Percentiles rank a stretch among this genome's conserved stretches.
Evolutionary conservation across 2,113 vertebrate genomes (phyloP).

Genomic region (Euleptes europaea): DNA sequence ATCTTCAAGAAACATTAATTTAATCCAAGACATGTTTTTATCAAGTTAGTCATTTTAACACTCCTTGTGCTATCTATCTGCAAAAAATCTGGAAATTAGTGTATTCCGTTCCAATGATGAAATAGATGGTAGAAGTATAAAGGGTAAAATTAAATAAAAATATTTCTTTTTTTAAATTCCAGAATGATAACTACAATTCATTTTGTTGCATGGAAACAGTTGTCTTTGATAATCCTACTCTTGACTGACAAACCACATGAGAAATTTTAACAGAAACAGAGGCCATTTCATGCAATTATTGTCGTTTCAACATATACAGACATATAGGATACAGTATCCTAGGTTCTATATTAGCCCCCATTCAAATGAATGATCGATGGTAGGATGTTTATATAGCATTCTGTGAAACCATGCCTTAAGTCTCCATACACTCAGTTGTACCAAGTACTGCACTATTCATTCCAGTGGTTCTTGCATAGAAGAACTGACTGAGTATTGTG

Average conservation of each 20-base stretch:
- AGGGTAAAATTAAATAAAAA: background rate
- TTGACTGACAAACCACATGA: background rate
- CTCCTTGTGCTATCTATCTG: background rate
- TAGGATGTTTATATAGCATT: too few relatives aligned
- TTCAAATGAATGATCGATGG: too few relatives aligned
- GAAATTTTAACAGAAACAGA: background rate
- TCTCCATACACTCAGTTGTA: background rate
- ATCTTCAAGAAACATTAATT: background rate
- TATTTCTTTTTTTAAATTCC: background rate
- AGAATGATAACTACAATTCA: background rate
- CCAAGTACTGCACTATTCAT: too few relatives aligned
- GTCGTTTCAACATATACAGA: too few relatives aligned
- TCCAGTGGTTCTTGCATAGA: background rate
- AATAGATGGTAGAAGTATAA: background rate
- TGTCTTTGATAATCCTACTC: background rate
- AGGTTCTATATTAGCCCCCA: too few relatives aligned
- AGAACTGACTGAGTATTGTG: background rate
- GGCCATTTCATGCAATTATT: too few relatives aligned
- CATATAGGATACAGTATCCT: too few relatives aligned
- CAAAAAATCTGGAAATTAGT: background rate
- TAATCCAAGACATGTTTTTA: background rate
- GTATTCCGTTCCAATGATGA: background rate
- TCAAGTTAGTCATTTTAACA: background rate
- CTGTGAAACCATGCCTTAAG: background rate
- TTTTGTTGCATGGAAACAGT: background rate